Conservation (phyloP, 2,797 vertebrate species). For the Natrix natrix region DNA sequence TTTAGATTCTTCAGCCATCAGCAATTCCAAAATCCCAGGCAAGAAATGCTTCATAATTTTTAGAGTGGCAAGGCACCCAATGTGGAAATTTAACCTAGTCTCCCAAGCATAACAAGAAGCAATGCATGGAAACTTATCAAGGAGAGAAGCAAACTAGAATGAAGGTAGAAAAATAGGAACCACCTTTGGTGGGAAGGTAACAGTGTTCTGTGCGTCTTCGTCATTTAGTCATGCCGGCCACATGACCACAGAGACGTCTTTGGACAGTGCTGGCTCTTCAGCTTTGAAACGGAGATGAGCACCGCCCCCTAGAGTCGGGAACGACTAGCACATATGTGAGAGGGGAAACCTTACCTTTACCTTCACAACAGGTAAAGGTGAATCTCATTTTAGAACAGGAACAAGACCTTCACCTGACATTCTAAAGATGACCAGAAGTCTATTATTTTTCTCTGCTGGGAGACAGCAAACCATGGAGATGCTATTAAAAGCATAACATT, state of each 20-base stretch:
- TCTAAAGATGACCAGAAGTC: neutral
- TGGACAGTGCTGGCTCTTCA: no score
- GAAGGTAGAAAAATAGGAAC: neutral
- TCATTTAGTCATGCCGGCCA: no score
- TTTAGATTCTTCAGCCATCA: neutral
- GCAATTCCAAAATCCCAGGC: neutral
- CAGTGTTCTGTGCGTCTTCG: no score
- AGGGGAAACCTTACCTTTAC: no score
- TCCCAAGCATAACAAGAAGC: neutral
- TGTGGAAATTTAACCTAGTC: neutral
- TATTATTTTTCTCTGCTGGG: conserved; percentile 26
- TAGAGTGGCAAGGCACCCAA: neutral
- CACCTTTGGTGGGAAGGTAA: no score
- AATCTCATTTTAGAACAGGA: neutral
- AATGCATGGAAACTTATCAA: neutral
- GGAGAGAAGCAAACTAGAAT: neutral
- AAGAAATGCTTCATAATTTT: neutral
- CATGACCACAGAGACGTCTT: no score
- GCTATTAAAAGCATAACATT: conserved; percentile 66
- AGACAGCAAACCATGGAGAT: conserved; percentile 11
- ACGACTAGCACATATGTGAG: no score
- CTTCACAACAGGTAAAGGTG: neutral
- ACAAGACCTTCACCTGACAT: conserved; percentile 34
- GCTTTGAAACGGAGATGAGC: no score
- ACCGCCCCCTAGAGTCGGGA: no score